These are phyloP conservation scores for Exocentrus adspersus DNA, from an alignment of 2,888 invertebrate genomes.

Conservation along the genomic window DNA sequence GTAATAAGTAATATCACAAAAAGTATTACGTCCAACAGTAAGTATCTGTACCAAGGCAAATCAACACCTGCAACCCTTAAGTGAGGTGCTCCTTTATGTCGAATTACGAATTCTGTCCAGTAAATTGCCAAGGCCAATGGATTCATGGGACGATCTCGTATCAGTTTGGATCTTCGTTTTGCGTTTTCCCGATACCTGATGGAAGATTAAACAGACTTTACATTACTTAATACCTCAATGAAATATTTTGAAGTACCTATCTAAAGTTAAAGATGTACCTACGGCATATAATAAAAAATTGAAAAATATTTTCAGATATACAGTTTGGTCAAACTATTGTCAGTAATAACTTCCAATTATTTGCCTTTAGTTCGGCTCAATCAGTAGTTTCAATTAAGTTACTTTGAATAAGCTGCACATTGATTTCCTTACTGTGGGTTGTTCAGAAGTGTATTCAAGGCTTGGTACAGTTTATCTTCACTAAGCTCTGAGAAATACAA, in stretches of 20 bases:
- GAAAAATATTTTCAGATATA: too few relatives aligned
- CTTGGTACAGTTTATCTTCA: constrained; percentile 59
- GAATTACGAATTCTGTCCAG: constrained; percentile 51
- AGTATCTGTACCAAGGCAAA: constrained; percentile 50
- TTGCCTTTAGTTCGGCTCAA: too few relatives aligned
- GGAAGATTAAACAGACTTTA: neutral
- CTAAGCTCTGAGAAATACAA: constrained; percentile 64
- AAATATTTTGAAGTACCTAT: too few relatives aligned
- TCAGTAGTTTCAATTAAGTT: too few relatives aligned
- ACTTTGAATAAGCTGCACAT: neutral
- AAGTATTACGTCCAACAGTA: constrained; percentile 44
- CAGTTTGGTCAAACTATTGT: too few relatives aligned
- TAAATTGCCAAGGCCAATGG: constrained; percentile 46
- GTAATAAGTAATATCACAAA: constrained; percentile 1
- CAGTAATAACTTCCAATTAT: too few relatives aligned
- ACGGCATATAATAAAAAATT: too few relatives aligned
- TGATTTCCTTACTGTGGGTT: constrained; percentile 52
- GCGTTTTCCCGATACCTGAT: constrained; percentile 44
- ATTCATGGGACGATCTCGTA: constrained; percentile 46
- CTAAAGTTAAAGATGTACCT: too few relatives aligned
- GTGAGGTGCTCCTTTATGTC: constrained; percentile 50
- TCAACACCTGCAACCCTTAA: constrained; percentile 47
- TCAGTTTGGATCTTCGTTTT: constrained; percentile 39
- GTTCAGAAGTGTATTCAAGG: constrained; percentile 61
- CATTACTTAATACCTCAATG: too few relatives aligned